Conservation (phyloP, 1,140 invertebrate species). For the Drosophila triauraria region DNA sequence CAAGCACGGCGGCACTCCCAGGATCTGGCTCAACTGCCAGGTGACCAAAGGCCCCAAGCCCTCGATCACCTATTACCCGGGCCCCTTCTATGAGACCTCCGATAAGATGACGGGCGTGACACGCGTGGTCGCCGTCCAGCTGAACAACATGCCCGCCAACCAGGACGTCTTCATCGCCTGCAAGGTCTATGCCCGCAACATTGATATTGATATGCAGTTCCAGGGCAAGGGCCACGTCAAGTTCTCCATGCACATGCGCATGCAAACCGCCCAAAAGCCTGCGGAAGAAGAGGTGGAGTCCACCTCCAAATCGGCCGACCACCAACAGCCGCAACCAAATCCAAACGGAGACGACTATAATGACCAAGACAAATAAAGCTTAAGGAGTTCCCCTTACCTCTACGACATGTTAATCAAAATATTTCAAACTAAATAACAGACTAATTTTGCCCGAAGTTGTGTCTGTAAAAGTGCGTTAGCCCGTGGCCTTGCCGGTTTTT, state of each 20-base stretch:
- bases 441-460: not conserved
- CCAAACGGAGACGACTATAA: too few relatives aligned
- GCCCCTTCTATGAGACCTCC: conserved; percentile 28
- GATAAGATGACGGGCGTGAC: conserved; percentile 8
- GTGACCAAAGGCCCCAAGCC: not conserved
- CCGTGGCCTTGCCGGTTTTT: too few relatives aligned
- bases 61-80: conserved; percentile 20
- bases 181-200: conserved; percentile 59
- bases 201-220: conserved; percentile 14
- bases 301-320: too few relatives aligned
- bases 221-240: conserved; percentile 31
- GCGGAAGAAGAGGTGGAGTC: too few relatives aligned
- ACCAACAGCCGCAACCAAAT: too few relatives aligned
- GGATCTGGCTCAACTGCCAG: conserved; percentile 56
- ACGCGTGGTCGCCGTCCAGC: conserved; percentile 50
- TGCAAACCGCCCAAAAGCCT: not conserved
- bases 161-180: conserved; percentile 11
- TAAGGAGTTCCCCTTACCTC: too few relatives aligned
- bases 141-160: conserved; percentile 28
- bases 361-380: too few relatives aligned
- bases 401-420: too few relatives aligned
- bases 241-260: conserved; percentile 17
- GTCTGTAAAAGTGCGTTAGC: not conserved
- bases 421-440: not conserved
- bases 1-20: conserved; percentile 11